Conservation (phyloP, 2,113 vertebrate species). For the Macroglossus sobrinus region DNA sequence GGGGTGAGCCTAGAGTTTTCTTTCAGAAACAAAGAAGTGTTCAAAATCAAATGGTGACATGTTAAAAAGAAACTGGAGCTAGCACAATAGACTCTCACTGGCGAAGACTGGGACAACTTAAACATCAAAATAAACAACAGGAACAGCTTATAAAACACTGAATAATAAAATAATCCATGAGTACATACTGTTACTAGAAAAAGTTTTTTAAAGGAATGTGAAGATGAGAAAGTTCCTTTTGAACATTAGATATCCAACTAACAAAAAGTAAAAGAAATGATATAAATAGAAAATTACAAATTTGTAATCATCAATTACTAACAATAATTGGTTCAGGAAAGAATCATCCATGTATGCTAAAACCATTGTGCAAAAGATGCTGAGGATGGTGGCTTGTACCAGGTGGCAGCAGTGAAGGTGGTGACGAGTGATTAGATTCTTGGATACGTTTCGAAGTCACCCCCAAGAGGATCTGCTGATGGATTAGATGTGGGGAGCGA, state of each 20-base stretch:
- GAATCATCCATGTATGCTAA: not conserved
- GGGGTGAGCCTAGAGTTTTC: not conserved
- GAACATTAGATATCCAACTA: not conserved
- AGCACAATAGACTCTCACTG: not conserved
- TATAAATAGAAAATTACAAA: not conserved
- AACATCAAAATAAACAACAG: not conserved
- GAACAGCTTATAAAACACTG: not conserved
- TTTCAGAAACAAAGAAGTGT: not conserved
- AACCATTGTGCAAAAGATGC: not conserved
- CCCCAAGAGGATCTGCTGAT: not conserved
- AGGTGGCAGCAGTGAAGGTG: not conserved
- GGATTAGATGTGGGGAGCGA: not conserved
- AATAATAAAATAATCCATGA: not conserved
- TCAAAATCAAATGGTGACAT: not conserved
- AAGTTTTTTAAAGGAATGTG: not conserved
- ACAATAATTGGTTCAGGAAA: not conserved
- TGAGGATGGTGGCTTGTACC: not conserved
- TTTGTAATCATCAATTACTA: not conserved
- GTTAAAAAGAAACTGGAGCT: not conserved
- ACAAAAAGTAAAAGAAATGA: not conserved
- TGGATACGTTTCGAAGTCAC: not conserved
- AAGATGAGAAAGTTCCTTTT: not conserved
- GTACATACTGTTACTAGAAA: not conserved
- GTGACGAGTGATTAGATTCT: not conserved
- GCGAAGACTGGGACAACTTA: not conserved